These are phyloP conservation scores for Limnephilus marmoratus DNA, from an alignment of 2,888 invertebrate genomes.

Conservation along the genomic window DNA sequence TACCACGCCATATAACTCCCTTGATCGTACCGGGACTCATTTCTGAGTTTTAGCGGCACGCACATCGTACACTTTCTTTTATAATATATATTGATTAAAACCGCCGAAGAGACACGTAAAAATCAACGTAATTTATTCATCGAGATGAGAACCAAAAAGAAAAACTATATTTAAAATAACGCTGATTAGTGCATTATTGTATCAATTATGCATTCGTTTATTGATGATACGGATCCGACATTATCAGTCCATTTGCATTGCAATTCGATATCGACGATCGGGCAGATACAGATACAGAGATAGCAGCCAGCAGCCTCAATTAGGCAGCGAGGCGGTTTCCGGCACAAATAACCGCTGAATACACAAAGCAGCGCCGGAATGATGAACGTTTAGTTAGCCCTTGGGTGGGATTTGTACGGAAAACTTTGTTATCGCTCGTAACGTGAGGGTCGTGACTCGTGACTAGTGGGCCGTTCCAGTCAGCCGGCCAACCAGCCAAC, in stretches of 20 bases:
- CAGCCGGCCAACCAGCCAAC: neutral
- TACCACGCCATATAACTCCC: too few relatives aligned
- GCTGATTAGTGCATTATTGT: neutral
- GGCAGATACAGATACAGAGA: constrained; percentile 11
- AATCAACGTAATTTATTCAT: neutral
- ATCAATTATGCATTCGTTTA: constrained; percentile 29
- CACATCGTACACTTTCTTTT: too few relatives aligned
- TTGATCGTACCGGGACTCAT: too few relatives aligned
- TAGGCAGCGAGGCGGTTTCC: constrained; percentile 38
- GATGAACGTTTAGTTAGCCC: constrained; percentile 36
- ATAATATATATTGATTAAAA: neutral
- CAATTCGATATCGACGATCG: constrained; percentile 28
- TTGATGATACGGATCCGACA: constrained; percentile 8
- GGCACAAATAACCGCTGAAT: constrained; percentile 23
- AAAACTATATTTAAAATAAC: neutral
- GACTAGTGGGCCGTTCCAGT: constrained; percentile 1
- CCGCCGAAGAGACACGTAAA: neutral
- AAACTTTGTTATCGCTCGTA: constrained; percentile 6
- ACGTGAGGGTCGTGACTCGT: neutral
- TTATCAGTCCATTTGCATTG: constrained; percentile 39
- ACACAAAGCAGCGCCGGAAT: constrained; percentile 10
- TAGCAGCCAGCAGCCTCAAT: constrained; percentile 33
- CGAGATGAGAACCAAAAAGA: neutral
- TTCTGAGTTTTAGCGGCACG: too few relatives aligned
- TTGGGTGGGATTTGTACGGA: constrained; percentile 25